A percentile compares a stretch with the other conserved stretches of the same genome.
Evolutionary conservation across 2,888 invertebrate species (phyloP).

Genomic region (Melanostoma mellinum): DNA sequence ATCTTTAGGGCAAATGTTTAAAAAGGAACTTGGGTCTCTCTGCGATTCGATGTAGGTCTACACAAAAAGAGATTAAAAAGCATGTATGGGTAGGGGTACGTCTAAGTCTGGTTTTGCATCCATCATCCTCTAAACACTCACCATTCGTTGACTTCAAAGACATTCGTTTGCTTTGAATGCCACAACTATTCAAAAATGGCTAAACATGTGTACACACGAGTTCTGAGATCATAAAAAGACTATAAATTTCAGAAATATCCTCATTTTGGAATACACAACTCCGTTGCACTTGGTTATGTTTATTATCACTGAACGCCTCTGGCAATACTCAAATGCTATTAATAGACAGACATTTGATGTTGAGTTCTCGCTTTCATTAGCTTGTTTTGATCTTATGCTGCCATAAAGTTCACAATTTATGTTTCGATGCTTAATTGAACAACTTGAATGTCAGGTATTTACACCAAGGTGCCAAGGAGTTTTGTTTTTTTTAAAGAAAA

Average conservation of each 20-base stretch:
- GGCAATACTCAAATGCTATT: background rate
- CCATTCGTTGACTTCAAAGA: too few species aligned
- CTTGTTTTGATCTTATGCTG: conserved; percentile 19
- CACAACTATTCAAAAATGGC: conserved; percentile 34
- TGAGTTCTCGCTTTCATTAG: conserved; percentile 59
- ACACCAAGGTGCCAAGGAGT: background rate
- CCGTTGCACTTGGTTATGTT: conserved; percentile 25
- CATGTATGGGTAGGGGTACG: too few species aligned
- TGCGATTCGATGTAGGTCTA: too few species aligned
- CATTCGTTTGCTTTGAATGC: background rate
- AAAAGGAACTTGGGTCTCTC: background rate
- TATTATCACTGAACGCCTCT: conserved; percentile 27
- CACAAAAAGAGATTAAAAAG: too few species aligned
- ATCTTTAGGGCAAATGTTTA: conserved; percentile 17
- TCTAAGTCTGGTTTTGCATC: too few species aligned
- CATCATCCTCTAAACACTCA: too few species aligned
- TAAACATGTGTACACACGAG: conserved; percentile 38
- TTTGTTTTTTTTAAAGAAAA: conserved; percentile 24
- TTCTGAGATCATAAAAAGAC: conserved; percentile 27
- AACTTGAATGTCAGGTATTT: conserved; percentile 13
- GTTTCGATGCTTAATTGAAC: conserved; percentile 66
- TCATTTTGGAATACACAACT: conserved; percentile 1
- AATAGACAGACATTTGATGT: conserved; percentile 29
- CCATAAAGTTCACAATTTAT: conserved; percentile 70
- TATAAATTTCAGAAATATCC: conserved; percentile 34